These are phyloP conservation scores for Seriola dumerili DNA, from an alignment of 2,113 vertebrate genomes.

Conservation along the genomic window DNA sequence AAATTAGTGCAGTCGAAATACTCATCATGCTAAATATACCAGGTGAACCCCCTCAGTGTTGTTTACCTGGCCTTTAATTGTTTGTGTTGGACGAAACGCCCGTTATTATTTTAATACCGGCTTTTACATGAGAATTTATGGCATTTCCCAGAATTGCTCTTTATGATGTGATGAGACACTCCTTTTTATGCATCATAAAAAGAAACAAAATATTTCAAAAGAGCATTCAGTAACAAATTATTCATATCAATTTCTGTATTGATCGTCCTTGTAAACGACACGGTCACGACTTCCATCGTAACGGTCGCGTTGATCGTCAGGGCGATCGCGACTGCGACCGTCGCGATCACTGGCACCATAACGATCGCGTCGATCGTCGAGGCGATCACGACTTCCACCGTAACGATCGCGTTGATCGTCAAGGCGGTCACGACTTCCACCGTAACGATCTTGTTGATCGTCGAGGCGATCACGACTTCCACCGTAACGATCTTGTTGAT, in stretches of 20 bases:
- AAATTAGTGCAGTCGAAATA: no score
- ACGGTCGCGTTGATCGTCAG: neutral
- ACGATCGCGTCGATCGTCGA: constrained; percentile 34
- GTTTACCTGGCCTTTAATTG: no score
- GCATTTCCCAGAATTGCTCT: neutral
- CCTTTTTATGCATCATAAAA: neutral
- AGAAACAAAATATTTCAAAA: neutral
- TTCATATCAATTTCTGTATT: neutral
- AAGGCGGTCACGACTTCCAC: constrained; percentile 41
- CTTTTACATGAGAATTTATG: no score
- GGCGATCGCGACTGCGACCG: constrained; percentile 27
- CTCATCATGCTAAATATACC: no score
- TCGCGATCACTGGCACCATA: constrained; percentile 18
- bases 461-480: constrained; percentile 41
- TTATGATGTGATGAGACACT: neutral
- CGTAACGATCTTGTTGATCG: constrained; percentile 12
- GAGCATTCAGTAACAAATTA: constrained; percentile 31
- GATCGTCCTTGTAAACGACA: constrained; percentile 18
- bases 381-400: constrained; percentile 29
- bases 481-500: neutral
- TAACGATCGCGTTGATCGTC: constrained; percentile 45
- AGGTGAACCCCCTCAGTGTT: no score
- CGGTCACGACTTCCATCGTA: constrained; percentile 21
- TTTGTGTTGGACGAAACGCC: no score
- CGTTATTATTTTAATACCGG: no score